A percentile compares a stretch with the other conserved stretches of the same genome.
phyloP scores from a whole-genome alignment of 2,113 vertebrate genomes.

The Actinemys pallida region DNA sequence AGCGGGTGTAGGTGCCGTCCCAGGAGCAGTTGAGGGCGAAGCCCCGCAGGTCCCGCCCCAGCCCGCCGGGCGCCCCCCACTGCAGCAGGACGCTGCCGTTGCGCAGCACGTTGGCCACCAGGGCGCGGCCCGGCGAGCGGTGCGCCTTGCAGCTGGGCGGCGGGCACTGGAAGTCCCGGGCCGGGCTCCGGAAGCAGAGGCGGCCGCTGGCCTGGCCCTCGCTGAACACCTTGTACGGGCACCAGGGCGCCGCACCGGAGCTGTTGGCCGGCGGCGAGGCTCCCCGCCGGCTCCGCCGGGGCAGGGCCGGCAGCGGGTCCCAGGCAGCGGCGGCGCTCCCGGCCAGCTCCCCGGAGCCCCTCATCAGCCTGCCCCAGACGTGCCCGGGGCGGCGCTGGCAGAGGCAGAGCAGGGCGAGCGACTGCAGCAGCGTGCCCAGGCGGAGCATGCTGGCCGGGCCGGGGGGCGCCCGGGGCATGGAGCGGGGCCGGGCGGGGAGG shows the following conservation, averaged over 20 bases:
- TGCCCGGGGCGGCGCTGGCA: not conserved
- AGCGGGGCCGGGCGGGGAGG: not conserved
- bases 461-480: not conserved
- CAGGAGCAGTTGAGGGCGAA: constrained; percentile 93
- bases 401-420: constrained; percentile 52
- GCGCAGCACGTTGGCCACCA: constrained; percentile 89
- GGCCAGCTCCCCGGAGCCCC: not conserved
- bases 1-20: constrained; percentile 94
- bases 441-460: constrained; percentile 43
- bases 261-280: not conserved
- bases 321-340: constrained; percentile 3
- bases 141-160: constrained; percentile 80
- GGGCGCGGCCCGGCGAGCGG: constrained; percentile 73
- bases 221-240: constrained; percentile 81
- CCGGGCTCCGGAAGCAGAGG: constrained; percentile 88
- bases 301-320: not conserved
- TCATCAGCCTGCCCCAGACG: not conserved
- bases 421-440: not conserved
- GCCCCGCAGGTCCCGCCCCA: constrained; percentile 76
- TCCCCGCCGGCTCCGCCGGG: constrained; percentile 17
- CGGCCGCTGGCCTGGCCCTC: constrained; percentile 70
- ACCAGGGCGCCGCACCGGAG: constrained; percentile 66
- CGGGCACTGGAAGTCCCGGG: constrained; percentile 83
- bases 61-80: constrained; percentile 80
- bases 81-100: constrained; percentile 94